Evolutionary conservation across 2,113 vertebrate genomes (phyloP).

Genomic region (Piaya cayana): DNA sequence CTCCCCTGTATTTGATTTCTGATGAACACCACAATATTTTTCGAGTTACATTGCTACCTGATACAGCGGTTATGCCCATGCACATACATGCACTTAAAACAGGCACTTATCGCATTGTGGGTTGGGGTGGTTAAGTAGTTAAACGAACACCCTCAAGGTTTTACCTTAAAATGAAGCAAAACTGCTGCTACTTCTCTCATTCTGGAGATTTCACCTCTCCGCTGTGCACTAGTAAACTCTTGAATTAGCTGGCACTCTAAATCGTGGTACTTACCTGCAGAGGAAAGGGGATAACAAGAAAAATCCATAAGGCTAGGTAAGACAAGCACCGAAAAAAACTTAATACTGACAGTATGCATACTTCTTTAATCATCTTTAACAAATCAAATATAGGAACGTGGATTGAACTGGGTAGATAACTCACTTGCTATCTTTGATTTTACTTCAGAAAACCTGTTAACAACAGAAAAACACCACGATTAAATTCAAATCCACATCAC

Average conservation of each 20-base stretch:
- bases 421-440: constrained; percentile 99
- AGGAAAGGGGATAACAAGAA: constrained; percentile 43
- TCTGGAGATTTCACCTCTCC: constrained; percentile 91
- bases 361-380: constrained; percentile 28
- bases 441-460: constrained; percentile 95
- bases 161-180: constrained; percentile 98
- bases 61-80: rapidly evolving
- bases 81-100: background rate
- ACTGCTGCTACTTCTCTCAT: constrained; percentile 98
- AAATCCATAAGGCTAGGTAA: background rate
- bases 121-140: background rate
- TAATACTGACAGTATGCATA: constrained; percentile 3
- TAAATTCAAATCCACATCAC: constrained; percentile 31
- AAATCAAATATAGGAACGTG: constrained; percentile 6
- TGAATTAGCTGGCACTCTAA: constrained; percentile 98
- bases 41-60: background rate
- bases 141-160: background rate
- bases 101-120: rapidly evolving
- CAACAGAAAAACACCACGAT: constrained; percentile 35
- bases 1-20: background rate
- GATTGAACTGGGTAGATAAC: constrained; percentile 64
- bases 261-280: constrained; percentile 97
- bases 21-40: background rate
- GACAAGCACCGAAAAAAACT: background rate
- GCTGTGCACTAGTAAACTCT: constrained; percentile 95